phyloP scores from a whole-genome alignment of 2,113 vertebrate species.

The Callipepla squamata region DNA sequence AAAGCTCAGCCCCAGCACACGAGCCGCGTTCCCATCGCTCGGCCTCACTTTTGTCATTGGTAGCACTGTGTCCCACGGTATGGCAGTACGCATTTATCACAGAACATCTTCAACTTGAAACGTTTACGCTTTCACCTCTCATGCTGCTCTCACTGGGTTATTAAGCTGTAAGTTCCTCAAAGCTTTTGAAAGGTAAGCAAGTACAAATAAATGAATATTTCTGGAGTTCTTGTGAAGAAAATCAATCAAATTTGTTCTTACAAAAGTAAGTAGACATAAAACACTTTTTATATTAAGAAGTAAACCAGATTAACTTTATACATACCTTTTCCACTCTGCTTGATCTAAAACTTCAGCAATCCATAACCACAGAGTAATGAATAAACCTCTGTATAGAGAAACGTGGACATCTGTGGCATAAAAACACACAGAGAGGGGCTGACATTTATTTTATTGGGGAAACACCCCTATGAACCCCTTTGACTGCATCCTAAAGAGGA shows the following conservation, averaged over 20 bases:
- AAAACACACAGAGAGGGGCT: background rate
- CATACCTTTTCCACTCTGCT: background rate
- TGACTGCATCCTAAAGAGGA: background rate
- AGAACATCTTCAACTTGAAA: rapidly evolving
- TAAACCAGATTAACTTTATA: background rate
- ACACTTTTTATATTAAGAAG: background rate
- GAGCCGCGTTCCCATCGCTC: background rate
- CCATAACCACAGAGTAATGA: background rate
- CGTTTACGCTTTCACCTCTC: background rate
- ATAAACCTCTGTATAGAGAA: background rate
- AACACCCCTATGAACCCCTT: background rate
- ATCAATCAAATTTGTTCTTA: background rate
- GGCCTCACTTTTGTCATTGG: rapidly evolving
- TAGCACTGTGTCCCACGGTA: background rate
- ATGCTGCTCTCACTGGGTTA: background rate
- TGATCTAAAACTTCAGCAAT: background rate
- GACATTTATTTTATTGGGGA: background rate
- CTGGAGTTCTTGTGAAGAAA: background rate
- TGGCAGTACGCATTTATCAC: rapidly evolving
- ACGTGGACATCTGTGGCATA: background rate
- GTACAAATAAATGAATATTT: background rate
- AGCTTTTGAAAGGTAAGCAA: background rate
- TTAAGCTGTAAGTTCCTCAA: background rate
- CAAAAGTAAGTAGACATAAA: background rate
- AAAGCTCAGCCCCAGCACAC: background rate